Conservation (phyloP, 2,888 invertebrate species). For the Tipula unca region DNA sequence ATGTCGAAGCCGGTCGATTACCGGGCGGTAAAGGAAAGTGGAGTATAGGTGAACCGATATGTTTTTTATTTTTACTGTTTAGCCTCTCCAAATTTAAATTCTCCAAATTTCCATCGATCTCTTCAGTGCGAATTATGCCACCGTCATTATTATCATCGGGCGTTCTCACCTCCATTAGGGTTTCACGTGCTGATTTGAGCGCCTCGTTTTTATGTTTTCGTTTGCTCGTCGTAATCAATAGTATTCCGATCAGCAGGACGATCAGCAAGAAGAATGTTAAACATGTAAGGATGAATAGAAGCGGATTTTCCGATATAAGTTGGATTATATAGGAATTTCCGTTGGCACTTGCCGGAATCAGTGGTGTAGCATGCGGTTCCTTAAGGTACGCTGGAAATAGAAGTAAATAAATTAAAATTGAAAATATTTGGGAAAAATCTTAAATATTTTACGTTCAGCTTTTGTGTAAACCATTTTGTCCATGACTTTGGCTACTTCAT, state of each 20-base stretch:
- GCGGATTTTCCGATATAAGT: conserved; percentile 36
- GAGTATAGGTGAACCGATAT: background rate
- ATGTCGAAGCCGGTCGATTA: conserved; percentile 25
- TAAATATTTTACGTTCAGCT: conserved; percentile 58
- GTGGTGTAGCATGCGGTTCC: conserved; percentile 41
- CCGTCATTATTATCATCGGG: background rate
- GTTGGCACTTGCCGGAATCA: conserved; percentile 37
- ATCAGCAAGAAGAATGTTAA: conserved; percentile 36
- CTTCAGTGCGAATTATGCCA: conserved; percentile 8
- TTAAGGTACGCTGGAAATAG: conserved; percentile 35
- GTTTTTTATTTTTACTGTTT: conserved; percentile 1
- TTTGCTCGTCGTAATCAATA: conserved; percentile 37
- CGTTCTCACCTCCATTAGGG: background rate
- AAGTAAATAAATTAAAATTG: background rate
- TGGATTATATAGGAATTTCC: conserved; percentile 32
- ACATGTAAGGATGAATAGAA: conserved; percentile 35
- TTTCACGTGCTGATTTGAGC: background rate
- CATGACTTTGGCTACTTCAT: conserved; percentile 64
- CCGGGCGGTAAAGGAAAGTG: conserved; percentile 26
- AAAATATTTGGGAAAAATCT: too few species aligned
- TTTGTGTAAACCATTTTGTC: conserved; percentile 71
- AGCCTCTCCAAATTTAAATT: conserved; percentile 36
- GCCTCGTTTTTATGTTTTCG: conserved; percentile 30
- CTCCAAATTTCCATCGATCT: conserved; percentile 31
- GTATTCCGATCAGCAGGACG: conserved; percentile 34